Base-by-base conservation (phyloP, 2,797 vertebrate genomes). In the Arnoldichthys spilopterus region DNA sequence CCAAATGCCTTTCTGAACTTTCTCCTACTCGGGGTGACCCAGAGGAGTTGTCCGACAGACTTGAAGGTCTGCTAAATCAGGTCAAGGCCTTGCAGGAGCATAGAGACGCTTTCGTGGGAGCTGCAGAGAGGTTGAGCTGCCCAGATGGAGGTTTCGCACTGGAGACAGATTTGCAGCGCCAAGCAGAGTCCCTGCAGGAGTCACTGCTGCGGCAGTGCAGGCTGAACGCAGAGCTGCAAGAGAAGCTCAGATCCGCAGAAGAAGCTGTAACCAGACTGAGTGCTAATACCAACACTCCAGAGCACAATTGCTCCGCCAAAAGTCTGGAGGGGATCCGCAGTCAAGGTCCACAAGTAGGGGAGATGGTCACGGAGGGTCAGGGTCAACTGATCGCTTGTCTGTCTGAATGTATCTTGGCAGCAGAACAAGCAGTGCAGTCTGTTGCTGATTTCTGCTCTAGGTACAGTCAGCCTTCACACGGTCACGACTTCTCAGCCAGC, bases 151-250 rank as follows among this genome's bases (percentile, higher is more conserved):
- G 49, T 43, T 26, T 70, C 5, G 26, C 6, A 20, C 20, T 12
- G 0, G 64, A 80, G 43, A 83, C 83, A 6, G 88, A 88, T 69
- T 51, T 90, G 67, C 90, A 88, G 28, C 85, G 22, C 1, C 88
- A 89, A 49, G 85, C 80, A 3, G 90, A 91, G 77, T 83, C 81
- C 77, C 85, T 93, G 77, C 93, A 92, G 85, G 88, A 91, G 54
- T 90, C 85, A 4, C 82, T 92, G 61, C 86, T 84, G 81, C 87
- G 91, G 72, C 90, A 91, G 85, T 89, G 85, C 56, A 86, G 79
- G 16, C 77, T 89, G 20, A 90, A 89, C 53, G 83, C 87, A 9
- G 90, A 92, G 83, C 86, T 91, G 66, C 89, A 90, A 76, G 92
- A 92, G 75, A 87, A 87, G 72, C 73, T 91, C 24, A 85, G 77